A percentile compares a stretch with the other conserved stretches of the same genome.
Evolutionary conservation across 2,888 invertebrate species (phyloP).

Genomic region (Zootermopsis nevadensis): DNA sequence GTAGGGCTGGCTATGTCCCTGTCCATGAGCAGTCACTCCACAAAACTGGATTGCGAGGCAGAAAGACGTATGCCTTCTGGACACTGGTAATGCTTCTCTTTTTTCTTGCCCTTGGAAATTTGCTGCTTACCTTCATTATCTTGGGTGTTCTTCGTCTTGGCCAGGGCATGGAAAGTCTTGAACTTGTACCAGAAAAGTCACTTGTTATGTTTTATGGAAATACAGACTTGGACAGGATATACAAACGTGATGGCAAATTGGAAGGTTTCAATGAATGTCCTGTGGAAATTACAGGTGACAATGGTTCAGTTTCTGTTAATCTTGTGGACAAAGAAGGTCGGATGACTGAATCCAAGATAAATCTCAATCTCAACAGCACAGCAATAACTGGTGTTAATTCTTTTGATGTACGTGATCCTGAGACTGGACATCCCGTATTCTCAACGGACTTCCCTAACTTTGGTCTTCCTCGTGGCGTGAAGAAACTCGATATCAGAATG

Average conservation of each 20-base stretch:
- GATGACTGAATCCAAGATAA: constrained; percentile 59
- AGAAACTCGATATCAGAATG: constrained; percentile 73
- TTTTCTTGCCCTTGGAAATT: constrained; percentile 79
- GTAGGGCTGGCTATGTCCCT: constrained; percentile 55
- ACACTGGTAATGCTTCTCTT: constrained; percentile 77
- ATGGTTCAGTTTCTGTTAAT: constrained; percentile 61
- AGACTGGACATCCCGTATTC: constrained; percentile 74
- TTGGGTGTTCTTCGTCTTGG: constrained; percentile 83
- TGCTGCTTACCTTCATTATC: constrained; percentile 83
- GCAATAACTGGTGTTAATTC: constrained; percentile 75
- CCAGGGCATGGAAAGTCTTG: constrained; percentile 84
- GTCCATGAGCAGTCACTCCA: constrained; percentile 59
- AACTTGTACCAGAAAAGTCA: constrained; percentile 79
- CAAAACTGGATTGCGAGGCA: constrained; percentile 63
- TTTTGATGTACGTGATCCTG: constrained; percentile 76
- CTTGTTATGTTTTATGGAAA: constrained; percentile 83
- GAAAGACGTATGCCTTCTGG: constrained; percentile 81
- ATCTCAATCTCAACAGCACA: constrained; percentile 75
- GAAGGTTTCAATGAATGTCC: constrained; percentile 70
- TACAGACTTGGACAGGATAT: constrained; percentile 80
- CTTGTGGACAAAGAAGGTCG: constrained; percentile 58
- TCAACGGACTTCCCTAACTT: constrained; percentile 80
- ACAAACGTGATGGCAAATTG: constrained; percentile 76
- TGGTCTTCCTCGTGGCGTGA: constrained; percentile 75
- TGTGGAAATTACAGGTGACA: constrained; percentile 64